These are phyloP conservation scores for Apteryx owenii DNA, from an alignment of 2,113 vertebrate genomes.

Conservation along the genomic window DNA sequence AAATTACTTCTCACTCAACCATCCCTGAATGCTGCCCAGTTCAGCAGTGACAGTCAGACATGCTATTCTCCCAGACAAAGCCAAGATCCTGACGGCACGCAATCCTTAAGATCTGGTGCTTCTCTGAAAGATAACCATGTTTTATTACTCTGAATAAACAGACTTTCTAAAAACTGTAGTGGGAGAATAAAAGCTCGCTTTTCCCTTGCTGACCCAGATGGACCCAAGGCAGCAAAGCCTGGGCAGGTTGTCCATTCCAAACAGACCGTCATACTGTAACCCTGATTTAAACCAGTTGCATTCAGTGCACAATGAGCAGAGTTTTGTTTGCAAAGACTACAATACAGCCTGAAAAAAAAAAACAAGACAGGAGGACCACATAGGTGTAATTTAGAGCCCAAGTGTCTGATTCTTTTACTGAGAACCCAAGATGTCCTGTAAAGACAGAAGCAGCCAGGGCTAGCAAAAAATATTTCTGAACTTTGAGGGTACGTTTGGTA, in stretches of 20 bases:
- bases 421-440: not conserved
- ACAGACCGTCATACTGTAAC: not conserved
- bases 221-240: not conserved
- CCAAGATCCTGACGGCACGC: not conserved
- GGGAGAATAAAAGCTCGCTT: not conserved
- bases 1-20: not conserved
- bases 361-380: not conserved
- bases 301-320: not conserved
- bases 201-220: not conserved
- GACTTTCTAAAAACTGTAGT: not conserved
- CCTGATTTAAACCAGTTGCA: not conserved
- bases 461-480: not conserved
- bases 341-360: not conserved
- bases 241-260: not conserved
- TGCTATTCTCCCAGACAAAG: not conserved
- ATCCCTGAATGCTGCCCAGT: not conserved
- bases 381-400: not conserved
- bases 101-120: not conserved
- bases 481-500: conserved; percentile 11
- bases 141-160: not conserved
- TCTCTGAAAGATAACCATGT: not conserved
- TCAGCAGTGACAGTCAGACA: not conserved
- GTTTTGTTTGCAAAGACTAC: not conserved
- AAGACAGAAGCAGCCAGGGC: not conserved
- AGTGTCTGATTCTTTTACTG: not conserved